Evolutionary conservation across 2,888 invertebrate species (phyloP).

Genomic region (Pecten maximus): DNA sequence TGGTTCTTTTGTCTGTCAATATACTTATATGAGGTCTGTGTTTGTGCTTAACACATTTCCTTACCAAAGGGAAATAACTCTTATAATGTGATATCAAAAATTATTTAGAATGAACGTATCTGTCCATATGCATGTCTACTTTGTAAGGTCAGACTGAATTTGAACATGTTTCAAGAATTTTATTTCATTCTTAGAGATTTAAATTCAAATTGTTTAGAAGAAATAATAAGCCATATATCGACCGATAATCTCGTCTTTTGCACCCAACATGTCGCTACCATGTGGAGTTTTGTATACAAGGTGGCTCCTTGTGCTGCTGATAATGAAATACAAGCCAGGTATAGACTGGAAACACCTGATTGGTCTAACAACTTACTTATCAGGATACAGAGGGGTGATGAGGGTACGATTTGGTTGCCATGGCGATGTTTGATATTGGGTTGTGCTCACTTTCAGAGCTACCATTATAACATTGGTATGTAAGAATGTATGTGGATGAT

Average conservation of each 20-base stretch:
- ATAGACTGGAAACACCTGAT: neutral
- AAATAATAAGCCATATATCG: neutral
- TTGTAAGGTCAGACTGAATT: neutral
- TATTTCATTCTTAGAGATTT: neutral
- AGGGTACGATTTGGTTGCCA: neutral
- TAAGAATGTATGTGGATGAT: neutral
- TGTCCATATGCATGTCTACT: neutral
- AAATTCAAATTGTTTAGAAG: neutral
- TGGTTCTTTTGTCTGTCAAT: too few relatives aligned
- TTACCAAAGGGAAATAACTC: conserved; percentile 7
- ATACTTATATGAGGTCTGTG: too few relatives aligned
- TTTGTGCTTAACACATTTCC: too few relatives aligned
- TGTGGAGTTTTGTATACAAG: neutral
- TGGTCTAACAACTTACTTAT: conserved; percentile 15
- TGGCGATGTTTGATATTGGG: conserved; percentile 15
- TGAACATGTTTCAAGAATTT: neutral
- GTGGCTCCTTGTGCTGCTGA: neutral
- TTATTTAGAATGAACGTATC: neutral
- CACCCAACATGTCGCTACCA: neutral
- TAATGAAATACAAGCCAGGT: neutral
- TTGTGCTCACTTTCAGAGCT: conserved; percentile 2
- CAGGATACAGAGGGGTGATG: neutral
- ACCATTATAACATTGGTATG: neutral
- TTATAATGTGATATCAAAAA: neutral
- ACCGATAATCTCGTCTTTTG: neutral